These are phyloP conservation scores for Polyodon spathula DNA, from an alignment of 2,113 vertebrate genomes.

Conservation along the genomic window DNA sequence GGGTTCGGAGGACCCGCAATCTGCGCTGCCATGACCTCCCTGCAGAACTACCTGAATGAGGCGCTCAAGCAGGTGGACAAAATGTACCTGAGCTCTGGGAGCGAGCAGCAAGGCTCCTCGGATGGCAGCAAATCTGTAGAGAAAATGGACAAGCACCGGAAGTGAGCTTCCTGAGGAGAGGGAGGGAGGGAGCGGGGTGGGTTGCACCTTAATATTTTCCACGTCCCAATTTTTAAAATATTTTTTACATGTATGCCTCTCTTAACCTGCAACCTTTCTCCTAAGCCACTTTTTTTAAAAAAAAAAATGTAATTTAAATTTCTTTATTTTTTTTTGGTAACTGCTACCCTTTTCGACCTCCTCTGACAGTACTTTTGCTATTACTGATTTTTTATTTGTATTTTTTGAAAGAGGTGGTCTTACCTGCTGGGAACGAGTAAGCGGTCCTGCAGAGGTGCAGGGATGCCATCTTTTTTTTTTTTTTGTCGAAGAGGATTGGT, in stretches of 20 bases:
- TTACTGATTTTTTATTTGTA: too few relatives aligned
- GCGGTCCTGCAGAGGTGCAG: too few relatives aligned
- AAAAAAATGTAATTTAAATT: too few relatives aligned
- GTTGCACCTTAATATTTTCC: too few relatives aligned
- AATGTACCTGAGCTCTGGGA: conserved; percentile 82
- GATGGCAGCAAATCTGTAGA: conserved; percentile 78
- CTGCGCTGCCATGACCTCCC: conserved; percentile 90
- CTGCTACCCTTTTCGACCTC: too few relatives aligned
- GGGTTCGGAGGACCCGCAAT: conserved; percentile 95
- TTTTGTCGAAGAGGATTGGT: too few relatives aligned
- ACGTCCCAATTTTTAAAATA: conserved; percentile 34
- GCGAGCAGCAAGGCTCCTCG: conserved; percentile 72
- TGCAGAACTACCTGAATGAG: conserved; percentile 97
- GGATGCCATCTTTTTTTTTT: too few relatives aligned
- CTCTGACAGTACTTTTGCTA: too few relatives aligned
- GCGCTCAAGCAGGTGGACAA: conserved; percentile 91
- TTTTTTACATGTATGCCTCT: neutral
- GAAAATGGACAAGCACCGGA: conserved; percentile 97
- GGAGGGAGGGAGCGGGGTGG: neutral
- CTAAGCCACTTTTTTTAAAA: neutral
- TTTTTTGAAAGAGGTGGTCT: too few relatives aligned
- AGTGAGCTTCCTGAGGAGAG: conserved; percentile 62
- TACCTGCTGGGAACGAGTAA: too few relatives aligned
- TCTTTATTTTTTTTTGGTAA: neutral
- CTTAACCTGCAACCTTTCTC: neutral